phyloP scores from a whole-genome alignment of 1,140 invertebrate species.

The Diorhabda sublineata region DNA sequence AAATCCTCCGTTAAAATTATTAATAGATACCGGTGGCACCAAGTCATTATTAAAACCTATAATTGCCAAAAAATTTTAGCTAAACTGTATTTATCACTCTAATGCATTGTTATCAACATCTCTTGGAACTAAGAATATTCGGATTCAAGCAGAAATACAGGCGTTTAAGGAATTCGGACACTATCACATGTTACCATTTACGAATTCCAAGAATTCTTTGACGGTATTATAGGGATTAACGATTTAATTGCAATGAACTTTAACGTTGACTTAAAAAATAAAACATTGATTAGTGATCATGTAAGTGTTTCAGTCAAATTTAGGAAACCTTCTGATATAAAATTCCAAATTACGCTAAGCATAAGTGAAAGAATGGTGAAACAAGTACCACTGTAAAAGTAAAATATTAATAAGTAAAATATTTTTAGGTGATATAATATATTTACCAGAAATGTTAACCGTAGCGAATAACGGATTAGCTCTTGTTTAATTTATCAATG shows the following conservation, averaged over 20 bases:
- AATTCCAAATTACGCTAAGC: not conserved
- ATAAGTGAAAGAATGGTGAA: not conserved
- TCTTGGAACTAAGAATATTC: not conserved
- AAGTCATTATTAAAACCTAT: not conserved
- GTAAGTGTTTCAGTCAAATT: not conserved
- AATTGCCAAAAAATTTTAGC: not conserved
- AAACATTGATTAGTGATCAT: not conserved
- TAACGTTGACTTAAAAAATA: too few species aligned
- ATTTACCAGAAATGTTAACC: too few species aligned
- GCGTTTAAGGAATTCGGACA: not conserved
- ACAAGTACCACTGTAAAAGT: not conserved
- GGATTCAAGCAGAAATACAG: not conserved
- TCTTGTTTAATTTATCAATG: not conserved
- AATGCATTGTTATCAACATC: too few species aligned
- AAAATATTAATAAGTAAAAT: not conserved
- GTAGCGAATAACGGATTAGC: not conserved
- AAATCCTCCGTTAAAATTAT: not conserved
- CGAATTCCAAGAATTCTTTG: not conserved
- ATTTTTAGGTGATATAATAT: not conserved
- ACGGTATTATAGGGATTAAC: not conserved
- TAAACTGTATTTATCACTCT: too few species aligned
- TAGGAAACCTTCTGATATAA: not conserved
- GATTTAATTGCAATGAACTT: slow-evolving; percentile 1
- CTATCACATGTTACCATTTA: not conserved
- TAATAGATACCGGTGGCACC: not conserved